A percentile compares a stretch with the other conserved stretches of the same genome.
Conservation (phyloP, 2,888 invertebrate species). For the Himalopsyche anomala region DNA sequence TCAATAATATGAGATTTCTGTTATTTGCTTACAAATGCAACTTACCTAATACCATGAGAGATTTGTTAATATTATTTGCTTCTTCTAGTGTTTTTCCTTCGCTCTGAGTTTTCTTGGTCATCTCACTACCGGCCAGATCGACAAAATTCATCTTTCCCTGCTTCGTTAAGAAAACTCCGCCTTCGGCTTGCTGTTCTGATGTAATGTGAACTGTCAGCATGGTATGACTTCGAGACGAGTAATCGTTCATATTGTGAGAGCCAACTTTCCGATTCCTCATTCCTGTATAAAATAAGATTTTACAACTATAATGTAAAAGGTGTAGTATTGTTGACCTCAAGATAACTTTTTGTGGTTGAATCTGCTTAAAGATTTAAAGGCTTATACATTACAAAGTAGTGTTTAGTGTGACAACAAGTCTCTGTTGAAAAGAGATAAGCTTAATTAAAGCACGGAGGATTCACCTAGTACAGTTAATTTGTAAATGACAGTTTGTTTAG, state of each 20-base stretch:
- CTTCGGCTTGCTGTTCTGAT: conserved; percentile 88
- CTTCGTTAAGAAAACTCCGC: conserved; percentile 90
- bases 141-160: conserved; percentile 97
- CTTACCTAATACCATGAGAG: conserved; percentile 93
- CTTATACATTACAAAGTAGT: too few relatives aligned
- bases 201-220: conserved; percentile 93
- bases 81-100: conserved; percentile 93
- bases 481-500: too few relatives aligned
- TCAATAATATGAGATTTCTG: too few relatives aligned
- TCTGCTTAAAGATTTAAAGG: too few relatives aligned
- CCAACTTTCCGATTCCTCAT: conserved; percentile 94
- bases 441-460: too few relatives aligned
- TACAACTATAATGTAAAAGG: too few relatives aligned
- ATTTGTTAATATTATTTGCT: conserved; percentile 97
- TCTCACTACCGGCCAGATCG: conserved; percentile 97
- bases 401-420: too few relatives aligned
- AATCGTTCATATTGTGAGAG: conserved; percentile 94
- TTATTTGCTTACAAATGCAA: not conserved
- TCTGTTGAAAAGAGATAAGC: too few relatives aligned
- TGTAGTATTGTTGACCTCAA: too few relatives aligned
- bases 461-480: too few relatives aligned
- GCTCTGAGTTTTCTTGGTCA: conserved; percentile 93
- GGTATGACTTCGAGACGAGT: conserved; percentile 94
- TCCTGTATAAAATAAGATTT: conserved; percentile 75
- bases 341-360: too few relatives aligned